Conservation (phyloP, 92 coral and sea anemone genomes). For the Galaxea fascicularis region DNA sequence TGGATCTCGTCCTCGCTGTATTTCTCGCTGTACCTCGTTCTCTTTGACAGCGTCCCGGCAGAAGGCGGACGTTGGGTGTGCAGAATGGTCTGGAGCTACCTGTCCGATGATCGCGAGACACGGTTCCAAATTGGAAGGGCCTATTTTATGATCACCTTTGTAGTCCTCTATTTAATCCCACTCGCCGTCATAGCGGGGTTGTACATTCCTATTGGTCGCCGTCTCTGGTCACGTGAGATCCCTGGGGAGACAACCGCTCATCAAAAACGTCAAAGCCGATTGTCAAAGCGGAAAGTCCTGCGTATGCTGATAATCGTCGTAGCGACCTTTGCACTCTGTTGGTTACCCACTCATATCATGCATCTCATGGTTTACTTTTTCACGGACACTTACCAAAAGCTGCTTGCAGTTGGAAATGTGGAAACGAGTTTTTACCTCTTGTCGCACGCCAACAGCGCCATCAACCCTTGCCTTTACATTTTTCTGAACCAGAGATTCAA, state of each 20-base stretch:
- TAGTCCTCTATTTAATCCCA: constrained; percentile 74
- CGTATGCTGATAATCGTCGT: constrained; percentile 89
- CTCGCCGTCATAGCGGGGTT: constrained; percentile 65
- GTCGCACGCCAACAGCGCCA: constrained; percentile 88
- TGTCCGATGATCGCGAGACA: constrained; percentile 31
- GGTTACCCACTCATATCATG: constrained; percentile 86
- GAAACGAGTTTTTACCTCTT: constrained; percentile 72
- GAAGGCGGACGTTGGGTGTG: constrained; percentile 54
- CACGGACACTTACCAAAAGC: constrained; percentile 26
- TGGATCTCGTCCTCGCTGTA: constrained; percentile 79
- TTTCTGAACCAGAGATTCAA: constrained; percentile 76
- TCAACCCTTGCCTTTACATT: constrained; percentile 83
- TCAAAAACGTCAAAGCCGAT: constrained; percentile 64
- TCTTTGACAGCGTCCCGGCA: constrained; percentile 68
- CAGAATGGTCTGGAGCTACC: constrained; percentile 72
- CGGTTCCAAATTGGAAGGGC: constrained; percentile 72
- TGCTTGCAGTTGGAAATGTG: constrained; percentile 33
- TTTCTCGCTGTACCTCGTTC: constrained; percentile 74
- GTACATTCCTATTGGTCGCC: constrained; percentile 76
- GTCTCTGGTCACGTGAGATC: constrained; percentile 79
- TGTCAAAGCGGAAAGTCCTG: constrained; percentile 82
- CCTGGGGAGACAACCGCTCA: constrained; percentile 78
- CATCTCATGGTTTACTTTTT: constrained; percentile 64
- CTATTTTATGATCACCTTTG: constrained; percentile 70
- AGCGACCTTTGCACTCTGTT: constrained; percentile 77